Conservation (phyloP, 2,888 invertebrate species). For the Dugesia japonica region DNA sequence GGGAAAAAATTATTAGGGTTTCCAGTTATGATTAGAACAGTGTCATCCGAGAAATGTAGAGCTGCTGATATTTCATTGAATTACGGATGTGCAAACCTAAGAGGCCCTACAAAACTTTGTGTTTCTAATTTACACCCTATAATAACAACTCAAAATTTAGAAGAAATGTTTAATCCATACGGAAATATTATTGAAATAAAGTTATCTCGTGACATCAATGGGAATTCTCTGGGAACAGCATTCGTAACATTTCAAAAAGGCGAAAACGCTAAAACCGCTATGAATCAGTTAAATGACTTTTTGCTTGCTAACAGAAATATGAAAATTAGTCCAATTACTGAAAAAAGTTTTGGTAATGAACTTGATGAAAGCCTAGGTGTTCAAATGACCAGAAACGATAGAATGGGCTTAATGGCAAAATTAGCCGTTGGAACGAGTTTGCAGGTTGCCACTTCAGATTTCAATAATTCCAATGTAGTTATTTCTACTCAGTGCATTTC, state of each 20-base stretch:
- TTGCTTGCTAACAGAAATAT: background rate
- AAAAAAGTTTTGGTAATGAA: no score
- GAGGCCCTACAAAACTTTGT: background rate
- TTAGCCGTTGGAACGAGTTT: background rate
- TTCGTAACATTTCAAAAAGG: no score
- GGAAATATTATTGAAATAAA: background rate
- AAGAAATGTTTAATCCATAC: background rate
- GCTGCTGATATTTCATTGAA: background rate
- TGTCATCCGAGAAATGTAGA: background rate
- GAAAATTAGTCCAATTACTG: background rate
- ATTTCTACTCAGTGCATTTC: conserved; percentile 90
- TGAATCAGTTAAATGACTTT: background rate
- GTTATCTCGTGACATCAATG: background rate
- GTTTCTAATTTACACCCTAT: background rate
- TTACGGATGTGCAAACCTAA: background rate
- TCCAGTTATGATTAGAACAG: background rate
- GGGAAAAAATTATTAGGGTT: background rate
- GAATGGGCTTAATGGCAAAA: no score
- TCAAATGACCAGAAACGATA: background rate
- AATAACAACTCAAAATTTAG: background rate
- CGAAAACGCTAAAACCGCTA: background rate
- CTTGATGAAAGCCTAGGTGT: background rate
- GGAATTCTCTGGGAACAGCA: background rate
- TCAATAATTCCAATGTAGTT: background rate
- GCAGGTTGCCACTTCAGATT: background rate